A percentile compares a stretch with the other conserved stretches of the same genome.
Evolutionary conservation across 2,888 invertebrate genomes (phyloP).

Genomic region (Cerastis leucographa): DNA sequence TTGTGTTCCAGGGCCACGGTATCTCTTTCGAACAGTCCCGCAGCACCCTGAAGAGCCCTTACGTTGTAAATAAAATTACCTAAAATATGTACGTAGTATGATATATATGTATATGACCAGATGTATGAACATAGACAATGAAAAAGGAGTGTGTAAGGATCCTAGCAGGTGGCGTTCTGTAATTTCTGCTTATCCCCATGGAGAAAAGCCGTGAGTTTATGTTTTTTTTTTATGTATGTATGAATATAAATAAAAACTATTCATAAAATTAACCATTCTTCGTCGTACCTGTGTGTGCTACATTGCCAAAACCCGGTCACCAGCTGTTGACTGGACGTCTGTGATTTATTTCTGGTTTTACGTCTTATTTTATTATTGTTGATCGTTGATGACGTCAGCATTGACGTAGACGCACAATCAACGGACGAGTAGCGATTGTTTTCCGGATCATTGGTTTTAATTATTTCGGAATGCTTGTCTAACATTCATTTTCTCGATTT

Average conservation of each 20-base stretch:
- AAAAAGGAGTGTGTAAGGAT: too few species aligned
- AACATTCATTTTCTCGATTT: slow-evolving; percentile 8
- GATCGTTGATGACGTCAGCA: slow-evolving; percentile 37
- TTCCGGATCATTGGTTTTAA: slow-evolving; percentile 39
- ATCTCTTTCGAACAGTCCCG: too few species aligned
- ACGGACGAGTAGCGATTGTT: slow-evolving; percentile 33
- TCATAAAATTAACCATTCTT: slow-evolving; percentile 29
- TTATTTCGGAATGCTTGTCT: slow-evolving; percentile 9
- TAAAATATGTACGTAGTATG: too few species aligned
- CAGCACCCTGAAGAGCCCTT: slow-evolving; percentile 18
- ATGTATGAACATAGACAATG: too few species aligned
- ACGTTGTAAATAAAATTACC: background rate
- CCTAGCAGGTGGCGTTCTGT: too few species aligned
- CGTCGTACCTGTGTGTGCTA: slow-evolving; percentile 21
- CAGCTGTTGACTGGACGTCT: slow-evolving; percentile 25
- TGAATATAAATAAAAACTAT: slow-evolving; percentile 18
- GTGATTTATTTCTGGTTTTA: slow-evolving; percentile 52
- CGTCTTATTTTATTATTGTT: slow-evolving; percentile 46
- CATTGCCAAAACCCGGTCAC: slow-evolving; percentile 37
- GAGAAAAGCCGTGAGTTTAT: too few species aligned
- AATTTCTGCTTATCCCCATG: too few species aligned
- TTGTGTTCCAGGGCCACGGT: too few species aligned
- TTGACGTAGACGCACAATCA: slow-evolving; percentile 33
- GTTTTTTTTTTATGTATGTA: too few species aligned
- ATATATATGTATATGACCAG: too few species aligned